Evolutionary conservation across 2,888 invertebrate genomes (phyloP).

Genomic region (Microctonus brassicae): DNA sequence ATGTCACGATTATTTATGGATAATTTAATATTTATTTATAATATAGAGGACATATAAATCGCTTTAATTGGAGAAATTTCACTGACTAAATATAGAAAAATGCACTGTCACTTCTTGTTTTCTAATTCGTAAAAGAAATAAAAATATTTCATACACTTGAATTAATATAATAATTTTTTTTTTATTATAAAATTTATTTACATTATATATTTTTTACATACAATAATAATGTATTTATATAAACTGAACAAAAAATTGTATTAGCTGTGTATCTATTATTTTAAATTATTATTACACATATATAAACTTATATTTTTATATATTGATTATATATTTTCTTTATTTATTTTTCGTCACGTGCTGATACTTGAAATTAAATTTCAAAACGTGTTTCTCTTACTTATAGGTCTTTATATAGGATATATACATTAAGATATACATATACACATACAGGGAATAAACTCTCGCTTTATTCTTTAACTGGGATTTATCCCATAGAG

Average conservation of each 20-base stretch:
- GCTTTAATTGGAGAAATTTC: background rate
- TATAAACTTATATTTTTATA: no score
- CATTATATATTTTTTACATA: no score
- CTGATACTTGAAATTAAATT: background rate
- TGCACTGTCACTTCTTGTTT: background rate
- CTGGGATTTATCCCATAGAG: background rate
- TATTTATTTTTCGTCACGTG: no score
- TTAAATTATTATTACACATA: no score
- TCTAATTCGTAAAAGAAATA: background rate
- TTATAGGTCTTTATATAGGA: background rate
- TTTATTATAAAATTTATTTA: no score
- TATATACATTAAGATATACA: background rate
- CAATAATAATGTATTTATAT: no score
- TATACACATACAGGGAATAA: background rate
- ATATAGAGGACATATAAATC: background rate
- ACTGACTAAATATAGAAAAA: background rate
- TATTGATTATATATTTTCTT: no score
- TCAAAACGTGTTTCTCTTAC: background rate
- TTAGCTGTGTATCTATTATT: no score
- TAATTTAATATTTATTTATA: background rate
- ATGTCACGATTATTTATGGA: background rate
- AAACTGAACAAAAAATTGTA: no score
- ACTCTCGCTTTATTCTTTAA: constrained; percentile 12
- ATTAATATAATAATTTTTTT: no score
- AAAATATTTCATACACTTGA: background rate